These are phyloP conservation scores for Coenonympha arcania DNA, from an alignment of 2,888 invertebrate species.

Conservation along the genomic window DNA sequence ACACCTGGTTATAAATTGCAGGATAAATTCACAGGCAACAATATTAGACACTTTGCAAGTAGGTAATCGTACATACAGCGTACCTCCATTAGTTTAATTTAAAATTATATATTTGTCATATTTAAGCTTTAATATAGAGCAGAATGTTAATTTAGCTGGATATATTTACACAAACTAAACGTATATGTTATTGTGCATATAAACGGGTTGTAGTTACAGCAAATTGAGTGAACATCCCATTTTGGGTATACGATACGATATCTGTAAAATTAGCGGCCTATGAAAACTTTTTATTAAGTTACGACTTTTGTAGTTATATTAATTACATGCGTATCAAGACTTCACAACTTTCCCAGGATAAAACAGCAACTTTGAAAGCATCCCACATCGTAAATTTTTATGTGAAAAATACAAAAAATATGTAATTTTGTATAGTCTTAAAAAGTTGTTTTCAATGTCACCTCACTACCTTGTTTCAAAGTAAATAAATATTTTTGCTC, in stretches of 20 bases:
- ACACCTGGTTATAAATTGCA: neutral
- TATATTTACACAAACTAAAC: constrained; percentile 26
- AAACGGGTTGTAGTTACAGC: constrained; percentile 57
- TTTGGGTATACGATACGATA: constrained; percentile 35
- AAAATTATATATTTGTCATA: constrained; percentile 6
- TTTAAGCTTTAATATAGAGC: constrained; percentile 19
- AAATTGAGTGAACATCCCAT: constrained; percentile 28
- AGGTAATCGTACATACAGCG: too few species aligned
- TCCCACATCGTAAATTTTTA: too few species aligned
- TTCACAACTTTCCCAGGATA: too few species aligned
- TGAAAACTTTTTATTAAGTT: neutral
- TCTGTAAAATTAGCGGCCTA: neutral
- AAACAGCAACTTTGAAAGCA: too few species aligned
- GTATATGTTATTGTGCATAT: constrained; percentile 39
- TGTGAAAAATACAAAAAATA: too few species aligned
- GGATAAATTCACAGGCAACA: neutral
- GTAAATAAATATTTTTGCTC: too few species aligned
- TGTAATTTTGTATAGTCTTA: too few species aligned
- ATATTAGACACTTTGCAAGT: neutral
- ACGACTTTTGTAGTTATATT: neutral
- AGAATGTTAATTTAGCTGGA: constrained; percentile 24
- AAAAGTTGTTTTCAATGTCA: too few species aligned
- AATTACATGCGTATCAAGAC: too few species aligned
- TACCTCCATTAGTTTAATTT: too few species aligned
- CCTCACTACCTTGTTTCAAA: too few species aligned